A percentile compares a stretch with the other conserved stretches of the same genome.
Conservation (phyloP, 1,140 invertebrate genomes). For the Limonius californicus region DNA sequence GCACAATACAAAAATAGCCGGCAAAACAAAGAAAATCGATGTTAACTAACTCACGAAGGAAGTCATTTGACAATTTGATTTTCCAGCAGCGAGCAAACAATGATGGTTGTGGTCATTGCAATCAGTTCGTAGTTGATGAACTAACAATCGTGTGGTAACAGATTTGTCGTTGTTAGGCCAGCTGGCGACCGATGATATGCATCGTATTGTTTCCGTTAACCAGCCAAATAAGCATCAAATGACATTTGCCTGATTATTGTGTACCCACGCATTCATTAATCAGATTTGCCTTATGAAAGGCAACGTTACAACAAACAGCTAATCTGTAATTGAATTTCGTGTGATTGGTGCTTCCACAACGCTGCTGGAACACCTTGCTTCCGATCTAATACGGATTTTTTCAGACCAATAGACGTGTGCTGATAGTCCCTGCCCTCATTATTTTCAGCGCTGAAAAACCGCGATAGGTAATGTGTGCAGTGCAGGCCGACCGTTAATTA, state of each 20-base stretch:
- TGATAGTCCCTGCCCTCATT: not conserved
- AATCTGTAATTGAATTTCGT: not conserved
- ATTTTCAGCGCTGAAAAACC: not conserved
- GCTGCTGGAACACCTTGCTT: too few species aligned
- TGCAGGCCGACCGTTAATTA: not conserved
- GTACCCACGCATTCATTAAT: too few species aligned
- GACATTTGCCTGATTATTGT: not conserved
- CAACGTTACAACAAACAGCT: not conserved
- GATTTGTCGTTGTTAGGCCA: slow-evolving; percentile 1
- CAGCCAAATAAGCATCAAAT: not conserved
- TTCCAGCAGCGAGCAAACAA: not conserved
- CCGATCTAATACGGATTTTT: not conserved
- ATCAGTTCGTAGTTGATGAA: slow-evolving; percentile 1
- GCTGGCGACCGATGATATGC: not conserved
- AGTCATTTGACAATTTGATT: not conserved
- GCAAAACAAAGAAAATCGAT: not conserved
- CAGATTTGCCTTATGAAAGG: too few species aligned
- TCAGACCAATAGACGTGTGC: not conserved
- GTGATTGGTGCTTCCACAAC: too few species aligned
- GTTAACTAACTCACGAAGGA: not conserved
- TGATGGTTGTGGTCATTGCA: not conserved
- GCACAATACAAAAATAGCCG: too few species aligned
- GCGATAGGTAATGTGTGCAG: not conserved
- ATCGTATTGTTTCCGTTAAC: not conserved
- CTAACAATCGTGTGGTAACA: not conserved